Conservation (phyloP, 2,113 vertebrate genomes). For the Vulpes vulpes region DNA sequence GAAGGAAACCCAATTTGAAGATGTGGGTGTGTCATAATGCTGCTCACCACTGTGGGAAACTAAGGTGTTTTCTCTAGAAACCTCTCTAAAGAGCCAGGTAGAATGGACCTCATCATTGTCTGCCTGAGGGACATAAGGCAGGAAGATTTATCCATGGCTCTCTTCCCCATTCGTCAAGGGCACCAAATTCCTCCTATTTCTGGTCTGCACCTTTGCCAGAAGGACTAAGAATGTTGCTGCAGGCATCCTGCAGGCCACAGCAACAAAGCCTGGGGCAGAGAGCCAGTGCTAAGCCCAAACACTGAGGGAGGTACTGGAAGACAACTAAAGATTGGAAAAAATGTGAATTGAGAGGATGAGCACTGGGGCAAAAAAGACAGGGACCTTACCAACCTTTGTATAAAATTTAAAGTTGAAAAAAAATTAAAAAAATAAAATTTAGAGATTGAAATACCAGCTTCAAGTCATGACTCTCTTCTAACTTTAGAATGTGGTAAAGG, state of each 20-base stretch:
- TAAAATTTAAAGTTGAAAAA: not conserved
- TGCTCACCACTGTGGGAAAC: not conserved
- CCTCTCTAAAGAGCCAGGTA: not conserved
- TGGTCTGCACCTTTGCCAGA: not conserved
- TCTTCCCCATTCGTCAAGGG: not conserved
- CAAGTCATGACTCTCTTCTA: not conserved
- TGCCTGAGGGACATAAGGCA: not conserved
- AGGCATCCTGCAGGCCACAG: not conserved
- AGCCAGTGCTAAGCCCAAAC: not conserved
- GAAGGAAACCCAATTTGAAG: not conserved
- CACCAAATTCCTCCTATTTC: not conserved
- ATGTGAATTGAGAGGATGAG: not conserved
- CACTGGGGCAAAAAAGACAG: not conserved
- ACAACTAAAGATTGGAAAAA: not conserved
- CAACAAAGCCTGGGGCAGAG: not conserved
- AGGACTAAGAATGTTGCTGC: not conserved
- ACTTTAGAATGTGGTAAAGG: not conserved
- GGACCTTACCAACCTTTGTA: fast-evolving
- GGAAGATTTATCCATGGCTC: not conserved
- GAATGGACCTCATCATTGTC: not conserved
- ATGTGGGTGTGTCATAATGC: not conserved
- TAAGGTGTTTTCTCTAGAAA: not conserved
- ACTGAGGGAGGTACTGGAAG: not conserved
- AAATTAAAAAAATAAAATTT: too few species aligned
- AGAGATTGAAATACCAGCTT: not conserved